These are phyloP conservation scores for Gymnothorax reevesii DNA, from an alignment of 2,797 vertebrate species.

Conservation along the genomic window DNA sequence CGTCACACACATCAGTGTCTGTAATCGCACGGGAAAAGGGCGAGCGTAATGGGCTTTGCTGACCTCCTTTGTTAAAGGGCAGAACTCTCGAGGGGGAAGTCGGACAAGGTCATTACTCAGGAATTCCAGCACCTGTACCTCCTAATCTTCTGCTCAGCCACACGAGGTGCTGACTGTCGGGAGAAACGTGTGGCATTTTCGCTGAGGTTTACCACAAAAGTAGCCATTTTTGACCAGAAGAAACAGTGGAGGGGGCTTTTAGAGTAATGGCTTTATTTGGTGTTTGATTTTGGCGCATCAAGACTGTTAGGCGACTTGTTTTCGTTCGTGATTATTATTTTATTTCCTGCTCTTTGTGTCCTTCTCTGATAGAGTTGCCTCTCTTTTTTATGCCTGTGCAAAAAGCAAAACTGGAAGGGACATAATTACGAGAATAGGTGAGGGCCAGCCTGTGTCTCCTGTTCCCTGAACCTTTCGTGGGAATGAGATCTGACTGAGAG, in stretches of 20 bases:
- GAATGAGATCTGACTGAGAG: not conserved
- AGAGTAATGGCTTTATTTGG: not conserved
- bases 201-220: not conserved
- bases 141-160: conserved; percentile 31
- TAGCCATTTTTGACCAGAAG: not conserved
- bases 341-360: not conserved
- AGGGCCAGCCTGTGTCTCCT: not conserved
- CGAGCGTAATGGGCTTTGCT: conserved; percentile 49
- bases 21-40: conserved; percentile 38
- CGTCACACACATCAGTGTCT: conserved; percentile 36
- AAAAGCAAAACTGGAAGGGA: not conserved
- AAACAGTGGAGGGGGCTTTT: not conserved
- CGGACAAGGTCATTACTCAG: conserved; percentile 30
- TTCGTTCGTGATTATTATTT: not conserved
- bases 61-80: conserved; percentile 47
- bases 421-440: not conserved
- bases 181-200: not conserved
- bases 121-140: conserved; percentile 41
- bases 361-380: not conserved
- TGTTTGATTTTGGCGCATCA: not conserved
- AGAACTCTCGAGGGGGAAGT: conserved; percentile 32
- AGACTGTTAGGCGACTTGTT: not conserved
- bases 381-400: not conserved
- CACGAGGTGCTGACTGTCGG: not conserved
- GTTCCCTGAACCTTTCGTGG: not conserved